These are phyloP conservation scores for Pelmatolapia mariae DNA, from an alignment of 2,113 vertebrate genomes.

Conservation along the genomic window DNA sequence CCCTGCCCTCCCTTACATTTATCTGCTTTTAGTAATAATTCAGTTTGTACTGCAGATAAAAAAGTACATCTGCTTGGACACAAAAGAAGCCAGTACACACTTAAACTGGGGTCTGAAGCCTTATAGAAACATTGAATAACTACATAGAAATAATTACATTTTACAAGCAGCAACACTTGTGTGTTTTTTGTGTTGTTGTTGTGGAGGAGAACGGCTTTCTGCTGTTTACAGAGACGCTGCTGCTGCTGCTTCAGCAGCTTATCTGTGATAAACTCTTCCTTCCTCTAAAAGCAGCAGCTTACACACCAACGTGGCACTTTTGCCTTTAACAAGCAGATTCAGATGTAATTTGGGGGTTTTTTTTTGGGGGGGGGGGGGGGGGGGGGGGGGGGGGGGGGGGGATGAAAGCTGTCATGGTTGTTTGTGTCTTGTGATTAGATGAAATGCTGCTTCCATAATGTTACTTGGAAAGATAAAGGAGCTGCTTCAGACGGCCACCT, in stretches of 20 bases:
- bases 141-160: background rate
- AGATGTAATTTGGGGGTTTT: background rate
- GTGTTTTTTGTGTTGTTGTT: background rate
- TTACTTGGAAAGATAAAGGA: background rate
- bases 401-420: background rate
- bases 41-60: background rate
- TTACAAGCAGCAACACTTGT: background rate
- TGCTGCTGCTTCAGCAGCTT: background rate
- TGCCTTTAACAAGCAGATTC: background rate
- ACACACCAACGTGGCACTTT: background rate
- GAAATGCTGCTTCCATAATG: background rate
- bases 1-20: background rate
- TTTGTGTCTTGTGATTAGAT: background rate
- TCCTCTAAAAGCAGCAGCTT: background rate
- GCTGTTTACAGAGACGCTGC: background rate
- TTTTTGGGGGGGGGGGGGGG: rapidly evolving
- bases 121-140: background rate
- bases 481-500: background rate
- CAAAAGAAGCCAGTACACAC: background rate
- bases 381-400: rapidly evolving
- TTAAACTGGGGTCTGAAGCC: background rate
- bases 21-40: background rate
- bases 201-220: background rate
- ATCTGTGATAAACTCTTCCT: slow-evolving; percentile 37
- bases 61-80: background rate